A percentile compares a stretch with the other conserved stretches of the same genome.
Evolutionary conservation across 2,113 vertebrate species (phyloP).

Genomic region (Megaleporinus macrocephalus): DNA sequence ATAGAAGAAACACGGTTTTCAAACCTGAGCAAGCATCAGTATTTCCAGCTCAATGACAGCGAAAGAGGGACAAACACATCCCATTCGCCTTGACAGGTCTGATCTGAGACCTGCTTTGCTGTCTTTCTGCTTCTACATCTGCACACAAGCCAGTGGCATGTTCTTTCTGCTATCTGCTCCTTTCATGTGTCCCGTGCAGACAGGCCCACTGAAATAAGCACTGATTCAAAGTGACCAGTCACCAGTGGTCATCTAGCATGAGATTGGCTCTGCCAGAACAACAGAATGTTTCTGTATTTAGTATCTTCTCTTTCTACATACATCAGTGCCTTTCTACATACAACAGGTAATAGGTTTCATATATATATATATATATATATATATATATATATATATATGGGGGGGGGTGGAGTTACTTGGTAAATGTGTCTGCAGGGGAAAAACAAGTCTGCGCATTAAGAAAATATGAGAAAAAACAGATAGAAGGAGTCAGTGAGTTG

Average conservation of each 20-base stretch:
- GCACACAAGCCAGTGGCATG: not conserved
- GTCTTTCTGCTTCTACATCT: not conserved
- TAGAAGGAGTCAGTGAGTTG: not conserved
- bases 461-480: not conserved
- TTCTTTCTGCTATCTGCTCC: not conserved
- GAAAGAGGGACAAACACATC: not conserved
- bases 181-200: conserved; percentile 9
- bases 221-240: conserved; percentile 6
- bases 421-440: conserved; percentile 19
- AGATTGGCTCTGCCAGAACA: not conserved
- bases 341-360: not conserved
- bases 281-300: not conserved
- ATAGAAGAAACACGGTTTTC: not conserved
- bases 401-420: not conserved
- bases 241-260: not conserved
- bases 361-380: too few species aligned
- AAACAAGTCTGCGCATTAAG: not conserved
- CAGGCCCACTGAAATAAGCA: conserved; percentile 20
- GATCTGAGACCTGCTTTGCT: not conserved
- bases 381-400: too few species aligned
- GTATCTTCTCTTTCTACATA: not conserved
- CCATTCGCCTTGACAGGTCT: not conserved
- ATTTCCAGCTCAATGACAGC: not conserved
- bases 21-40: not conserved
- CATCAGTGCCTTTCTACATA: not conserved